Conservation (phyloP, 2,888 invertebrate species). For the Pachymerium ferrugineum region DNA sequence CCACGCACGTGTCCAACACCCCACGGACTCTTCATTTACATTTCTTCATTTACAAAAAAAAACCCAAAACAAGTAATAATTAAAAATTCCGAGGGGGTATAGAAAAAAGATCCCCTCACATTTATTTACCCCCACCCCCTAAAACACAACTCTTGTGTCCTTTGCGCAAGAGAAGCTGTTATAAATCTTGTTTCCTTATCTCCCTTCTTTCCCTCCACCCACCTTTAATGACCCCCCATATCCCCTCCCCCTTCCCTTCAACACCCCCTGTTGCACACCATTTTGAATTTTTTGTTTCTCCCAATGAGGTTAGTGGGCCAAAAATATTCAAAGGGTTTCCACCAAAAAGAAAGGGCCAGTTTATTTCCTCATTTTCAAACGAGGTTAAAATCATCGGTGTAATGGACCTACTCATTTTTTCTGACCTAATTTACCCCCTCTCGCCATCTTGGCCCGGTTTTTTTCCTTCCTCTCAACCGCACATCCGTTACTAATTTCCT, state of each 20-base stretch:
- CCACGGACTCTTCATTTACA: background rate
- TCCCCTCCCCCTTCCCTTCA: background rate
- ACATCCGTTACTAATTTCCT: background rate
- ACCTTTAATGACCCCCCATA: conserved; percentile 11
- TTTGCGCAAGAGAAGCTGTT: background rate
- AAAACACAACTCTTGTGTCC: background rate
- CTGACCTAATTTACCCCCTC: background rate
- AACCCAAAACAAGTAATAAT: background rate
- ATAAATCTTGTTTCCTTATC: conserved; percentile 13
- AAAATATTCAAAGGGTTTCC: too few species aligned
- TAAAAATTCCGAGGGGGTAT: background rate
- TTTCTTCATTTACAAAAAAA: background rate
- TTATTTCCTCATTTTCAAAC: background rate
- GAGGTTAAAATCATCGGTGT: background rate
- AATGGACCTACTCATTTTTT: background rate
- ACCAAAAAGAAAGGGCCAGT: too few species aligned
- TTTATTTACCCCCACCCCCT: too few species aligned
- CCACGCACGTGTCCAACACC: background rate
- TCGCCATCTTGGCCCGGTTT: background rate
- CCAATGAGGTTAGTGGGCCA: too few species aligned
- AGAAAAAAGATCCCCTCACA: too few species aligned
- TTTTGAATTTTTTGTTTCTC: background rate
- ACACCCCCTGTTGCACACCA: background rate
- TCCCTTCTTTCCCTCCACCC: background rate
- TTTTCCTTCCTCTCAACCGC: background rate